Evolutionary conservation across 2,888 invertebrate genomes (phyloP).

Genomic region (Hyposoter dolosus): DNA sequence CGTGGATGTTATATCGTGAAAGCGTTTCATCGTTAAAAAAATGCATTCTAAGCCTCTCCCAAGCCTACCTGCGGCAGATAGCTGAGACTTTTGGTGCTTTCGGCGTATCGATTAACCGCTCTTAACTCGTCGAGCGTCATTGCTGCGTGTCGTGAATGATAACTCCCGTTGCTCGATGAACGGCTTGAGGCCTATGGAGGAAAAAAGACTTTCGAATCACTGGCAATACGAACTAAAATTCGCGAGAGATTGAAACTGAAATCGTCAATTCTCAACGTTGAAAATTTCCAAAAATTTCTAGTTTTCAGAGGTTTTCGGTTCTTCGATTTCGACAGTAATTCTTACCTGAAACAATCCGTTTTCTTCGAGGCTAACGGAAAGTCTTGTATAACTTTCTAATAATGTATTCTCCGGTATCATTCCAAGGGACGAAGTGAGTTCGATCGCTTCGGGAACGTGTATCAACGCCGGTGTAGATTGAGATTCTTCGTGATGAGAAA

Average conservation of each 20-base stretch:
- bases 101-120: slow-evolving; percentile 95
- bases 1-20: slow-evolving; percentile 63
- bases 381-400: slow-evolving; percentile 93
- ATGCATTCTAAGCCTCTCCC: slow-evolving; percentile 76
- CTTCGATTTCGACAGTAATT: not conserved
- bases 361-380: slow-evolving; percentile 95
- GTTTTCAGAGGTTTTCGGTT: not conserved
- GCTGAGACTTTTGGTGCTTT: slow-evolving; percentile 95
- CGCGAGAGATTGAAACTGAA: not conserved
- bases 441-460: slow-evolving; percentile 88
- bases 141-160: slow-evolving; percentile 89
- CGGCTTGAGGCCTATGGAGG: slow-evolving; percentile 85
- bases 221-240: not conserved
- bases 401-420: slow-evolving; percentile 95
- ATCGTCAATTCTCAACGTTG: not conserved
- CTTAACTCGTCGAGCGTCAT: slow-evolving; percentile 94
- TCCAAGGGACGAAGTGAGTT: slow-evolving; percentile 89
- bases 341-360: slow-evolving; percentile 90
- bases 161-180: slow-evolving; percentile 89
- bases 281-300: not conserved
- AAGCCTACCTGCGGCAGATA: slow-evolving; percentile 94
- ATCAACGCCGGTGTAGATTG: slow-evolving; percentile 95
- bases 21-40: slow-evolving; percentile 59
- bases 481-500: slow-evolving; percentile 95
- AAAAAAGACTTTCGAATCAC: slow-evolving; percentile 3